Base-by-base conservation (phyloP, 2,113 vertebrate species). In the Cebus imitator region DNA sequence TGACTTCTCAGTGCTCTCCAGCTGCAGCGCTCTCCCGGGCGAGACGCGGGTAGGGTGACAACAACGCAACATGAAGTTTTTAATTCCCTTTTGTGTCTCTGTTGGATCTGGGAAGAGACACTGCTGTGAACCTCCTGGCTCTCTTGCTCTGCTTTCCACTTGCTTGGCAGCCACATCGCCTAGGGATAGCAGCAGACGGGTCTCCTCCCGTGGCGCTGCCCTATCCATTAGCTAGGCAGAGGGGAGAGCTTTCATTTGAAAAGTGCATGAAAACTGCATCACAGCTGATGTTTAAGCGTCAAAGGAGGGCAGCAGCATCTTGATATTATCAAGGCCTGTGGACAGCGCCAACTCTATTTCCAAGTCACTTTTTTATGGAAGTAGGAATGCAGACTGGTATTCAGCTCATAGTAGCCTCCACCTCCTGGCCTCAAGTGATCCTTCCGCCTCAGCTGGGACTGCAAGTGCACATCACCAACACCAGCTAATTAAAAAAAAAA, bases 111-210 rank as follows among this genome's bases (percentile, higher is more conserved):
- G 85, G 93, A 75, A 96, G 92, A 85, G 85, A 32, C 11, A 90
- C 98, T 6, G 87, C 96, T 98, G 97, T 84, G 98, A 91, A 91
- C 97, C 96, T 97, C 87, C 97, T 85, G 92, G 84, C 85, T 79
- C 91, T 87, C 55, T 52, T 55, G 8, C 81, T 89, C 61, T 80
- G 86, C 70, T 78, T 94, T 93, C 90, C n/a, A 48, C 80, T 61
- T 55, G 4, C 52, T 76, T 48, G 64, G 81, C 85, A 80, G 81
- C 94, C 93, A 17, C 0, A 30, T 5, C 4, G n/a, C 35, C 37
- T 27, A 10, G 45, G 57, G 61, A 94, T 57, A 57, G 10, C 0
- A 0, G 81, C 58, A 73, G 68, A 57, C 0, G 17, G 64, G 85
- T 21, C 57, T 83, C 57, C 58, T 96, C 92, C 89, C 50, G 35